These are phyloP conservation scores for Trichosurus vulpecula DNA, from an alignment of 2,797 vertebrate genomes.

Conservation along the genomic window DNA sequence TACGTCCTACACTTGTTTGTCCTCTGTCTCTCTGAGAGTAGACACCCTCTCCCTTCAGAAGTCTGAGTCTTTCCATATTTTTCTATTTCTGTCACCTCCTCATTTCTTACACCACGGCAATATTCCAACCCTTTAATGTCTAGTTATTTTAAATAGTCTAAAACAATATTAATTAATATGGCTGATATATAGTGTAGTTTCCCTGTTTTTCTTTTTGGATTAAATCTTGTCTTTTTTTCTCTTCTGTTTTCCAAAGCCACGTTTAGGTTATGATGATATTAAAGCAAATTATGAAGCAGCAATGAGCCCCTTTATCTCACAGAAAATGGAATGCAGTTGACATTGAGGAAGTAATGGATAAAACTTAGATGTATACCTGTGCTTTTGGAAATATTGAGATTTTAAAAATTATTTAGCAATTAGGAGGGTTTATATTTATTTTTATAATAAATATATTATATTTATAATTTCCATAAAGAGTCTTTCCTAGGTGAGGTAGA, in stretches of 20 bases:
- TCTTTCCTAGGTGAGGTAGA: background rate
- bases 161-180: too few relatives aligned
- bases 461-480: background rate
- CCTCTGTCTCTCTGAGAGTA: background rate
- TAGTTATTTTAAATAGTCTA: too few relatives aligned
- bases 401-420: background rate
- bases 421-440: background rate
- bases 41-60: background rate
- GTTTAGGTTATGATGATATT: constrained; percentile 53
- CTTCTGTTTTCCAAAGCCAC: constrained; percentile 31
- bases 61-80: background rate
- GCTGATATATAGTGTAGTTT: too few relatives aligned
- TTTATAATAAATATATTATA: too few relatives aligned
- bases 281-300: constrained; percentile 57
- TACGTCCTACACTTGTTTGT: too few relatives aligned
- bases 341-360: constrained; percentile 37
- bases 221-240: background rate
- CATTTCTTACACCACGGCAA: too few relatives aligned
- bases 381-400: constrained; percentile 22
- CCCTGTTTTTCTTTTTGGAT: background rate
- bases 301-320: constrained; percentile 19
- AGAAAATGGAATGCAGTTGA: background rate
- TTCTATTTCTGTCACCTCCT: too few relatives aligned
- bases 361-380: constrained; percentile 43
- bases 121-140: too few relatives aligned